Conservation (phyloP, 2,797 vertebrate species). For the Ambastaia sidthimunki region DNA sequence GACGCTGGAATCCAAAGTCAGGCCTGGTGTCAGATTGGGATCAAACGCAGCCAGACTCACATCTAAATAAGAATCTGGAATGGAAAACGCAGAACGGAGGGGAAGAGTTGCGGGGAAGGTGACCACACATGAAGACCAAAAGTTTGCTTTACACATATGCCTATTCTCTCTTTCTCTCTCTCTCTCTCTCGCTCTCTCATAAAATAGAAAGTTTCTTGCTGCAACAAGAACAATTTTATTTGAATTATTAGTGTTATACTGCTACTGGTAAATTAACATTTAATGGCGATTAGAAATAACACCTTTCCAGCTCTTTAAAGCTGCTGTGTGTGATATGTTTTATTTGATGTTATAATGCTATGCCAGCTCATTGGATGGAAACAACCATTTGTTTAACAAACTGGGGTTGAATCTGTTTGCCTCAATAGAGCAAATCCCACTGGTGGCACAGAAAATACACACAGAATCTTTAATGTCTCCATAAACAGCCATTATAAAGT, state of each 20-base stretch:
- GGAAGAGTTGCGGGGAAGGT: slow-evolving; percentile 37
- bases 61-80: slow-evolving; percentile 28
- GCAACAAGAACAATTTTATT: not conserved
- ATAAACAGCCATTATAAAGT: not conserved
- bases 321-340: not conserved
- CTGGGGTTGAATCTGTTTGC: not conserved
- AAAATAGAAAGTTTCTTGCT: not conserved
- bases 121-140: slow-evolving; percentile 52
- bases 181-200: not conserved
- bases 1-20: slow-evolving; percentile 38
- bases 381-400: not conserved
- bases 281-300: not conserved
- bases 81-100: slow-evolving; percentile 6
- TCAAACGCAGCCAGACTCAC: slow-evolving; percentile 35
- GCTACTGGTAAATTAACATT: not conserved
- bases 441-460: not conserved
- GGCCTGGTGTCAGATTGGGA: slow-evolving; percentile 29
- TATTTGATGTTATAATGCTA: not conserved
- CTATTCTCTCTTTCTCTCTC: slow-evolving; percentile 11
- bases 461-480: not conserved
- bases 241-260: not conserved
- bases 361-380: not conserved
- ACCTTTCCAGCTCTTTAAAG: not conserved
- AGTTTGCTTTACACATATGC: slow-evolving; percentile 43
- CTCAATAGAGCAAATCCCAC: not conserved